phyloP scores from a whole-genome alignment of 1,140 invertebrate species.

The Zophobas morio region DNA sequence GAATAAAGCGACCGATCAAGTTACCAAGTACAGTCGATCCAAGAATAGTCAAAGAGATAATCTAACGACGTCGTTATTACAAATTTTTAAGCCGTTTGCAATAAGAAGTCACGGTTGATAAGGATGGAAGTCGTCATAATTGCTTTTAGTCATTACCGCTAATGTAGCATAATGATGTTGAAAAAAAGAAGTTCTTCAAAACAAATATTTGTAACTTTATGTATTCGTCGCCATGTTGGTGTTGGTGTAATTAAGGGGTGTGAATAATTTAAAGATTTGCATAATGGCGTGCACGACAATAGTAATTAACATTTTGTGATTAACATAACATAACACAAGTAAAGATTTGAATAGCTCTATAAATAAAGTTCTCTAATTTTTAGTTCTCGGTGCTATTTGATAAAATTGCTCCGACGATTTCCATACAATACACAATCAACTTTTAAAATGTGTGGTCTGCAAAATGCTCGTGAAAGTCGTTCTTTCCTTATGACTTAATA shows the following conservation, averaged over 20 bases:
- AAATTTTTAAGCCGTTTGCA: neutral
- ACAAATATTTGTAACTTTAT: conserved; percentile 28
- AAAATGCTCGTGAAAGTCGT: conserved; percentile 23
- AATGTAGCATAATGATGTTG: neutral
- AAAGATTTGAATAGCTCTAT: conserved; percentile 25
- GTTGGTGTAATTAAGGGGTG: conserved; percentile 50
- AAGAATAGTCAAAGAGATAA: conserved; percentile 2
- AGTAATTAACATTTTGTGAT: conserved; percentile 23
- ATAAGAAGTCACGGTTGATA: neutral
- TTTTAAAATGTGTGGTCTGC: conserved; percentile 8
- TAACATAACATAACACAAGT: conserved; percentile 29
- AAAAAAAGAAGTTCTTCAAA: neutral
- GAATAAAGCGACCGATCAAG: conserved; percentile 36
- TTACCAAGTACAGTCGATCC: conserved; percentile 1
- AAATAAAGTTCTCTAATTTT: conserved; percentile 32
- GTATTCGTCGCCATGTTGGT: conserved; percentile 29
- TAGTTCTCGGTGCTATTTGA: conserved; percentile 21
- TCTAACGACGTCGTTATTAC: too few species aligned
- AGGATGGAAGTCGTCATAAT: neutral
- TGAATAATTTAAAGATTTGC: conserved; percentile 50
- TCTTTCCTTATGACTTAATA: conserved; percentile 1
- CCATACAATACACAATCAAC: conserved; percentile 39
- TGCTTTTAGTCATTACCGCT: neutral
- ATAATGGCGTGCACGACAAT: conserved; percentile 26
- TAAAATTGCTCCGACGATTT: conserved; percentile 30